These are phyloP conservation scores for Orthosia cruda DNA, from an alignment of 2,888 invertebrate genomes.

Conservation along the genomic window DNA sequence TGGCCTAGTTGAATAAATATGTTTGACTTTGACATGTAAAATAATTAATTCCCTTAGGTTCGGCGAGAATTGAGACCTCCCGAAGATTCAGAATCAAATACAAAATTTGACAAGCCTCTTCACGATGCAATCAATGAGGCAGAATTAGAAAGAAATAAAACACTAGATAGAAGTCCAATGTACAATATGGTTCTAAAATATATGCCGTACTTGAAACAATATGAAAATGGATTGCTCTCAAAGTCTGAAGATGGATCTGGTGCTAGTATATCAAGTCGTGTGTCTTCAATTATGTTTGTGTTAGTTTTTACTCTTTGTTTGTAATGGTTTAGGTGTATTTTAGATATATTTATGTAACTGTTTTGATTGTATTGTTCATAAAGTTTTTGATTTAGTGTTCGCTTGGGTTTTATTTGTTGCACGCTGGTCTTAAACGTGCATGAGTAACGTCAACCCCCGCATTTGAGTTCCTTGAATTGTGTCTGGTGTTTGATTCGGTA, in stretches of 20 bases:
- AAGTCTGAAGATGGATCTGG: slow-evolving; percentile 18
- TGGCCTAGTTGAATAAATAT: no score
- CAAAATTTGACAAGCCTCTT: slow-evolving; percentile 60
- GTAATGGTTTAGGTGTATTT: slow-evolving; percentile 62
- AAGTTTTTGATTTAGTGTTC: slow-evolving; percentile 35
- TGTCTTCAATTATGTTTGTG: slow-evolving; percentile 20
- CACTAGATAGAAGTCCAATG: slow-evolving; percentile 75
- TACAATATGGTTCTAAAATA: slow-evolving; percentile 82
- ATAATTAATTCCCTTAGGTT: slow-evolving; percentile 66
- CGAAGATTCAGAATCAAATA: neutral
- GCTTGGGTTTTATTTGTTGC: neutral
- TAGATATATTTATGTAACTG: slow-evolving; percentile 56
- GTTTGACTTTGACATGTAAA: no score
- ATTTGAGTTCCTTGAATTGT: slow-evolving; percentile 30
- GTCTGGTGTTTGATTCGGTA: slow-evolving; percentile 23
- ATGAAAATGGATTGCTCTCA: slow-evolving; percentile 74
- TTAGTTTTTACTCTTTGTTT: slow-evolving; percentile 57
- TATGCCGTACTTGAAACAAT: slow-evolving; percentile 83
- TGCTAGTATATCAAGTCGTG: slow-evolving; percentile 27
- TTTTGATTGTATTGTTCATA: slow-evolving; percentile 56
- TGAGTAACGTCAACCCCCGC: slow-evolving; percentile 8
- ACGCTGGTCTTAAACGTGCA: neutral
- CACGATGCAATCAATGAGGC: slow-evolving; percentile 3
- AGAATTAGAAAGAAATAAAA: slow-evolving; percentile 62
- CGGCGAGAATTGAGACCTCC: slow-evolving; percentile 64